Percentiles rank a stretch among this genome's conserved stretches.
These are phyloP conservation scores for Strigamia transsilvanica DNA, from an alignment of 2,888 invertebrate species.

Conservation along the genomic window DNA sequence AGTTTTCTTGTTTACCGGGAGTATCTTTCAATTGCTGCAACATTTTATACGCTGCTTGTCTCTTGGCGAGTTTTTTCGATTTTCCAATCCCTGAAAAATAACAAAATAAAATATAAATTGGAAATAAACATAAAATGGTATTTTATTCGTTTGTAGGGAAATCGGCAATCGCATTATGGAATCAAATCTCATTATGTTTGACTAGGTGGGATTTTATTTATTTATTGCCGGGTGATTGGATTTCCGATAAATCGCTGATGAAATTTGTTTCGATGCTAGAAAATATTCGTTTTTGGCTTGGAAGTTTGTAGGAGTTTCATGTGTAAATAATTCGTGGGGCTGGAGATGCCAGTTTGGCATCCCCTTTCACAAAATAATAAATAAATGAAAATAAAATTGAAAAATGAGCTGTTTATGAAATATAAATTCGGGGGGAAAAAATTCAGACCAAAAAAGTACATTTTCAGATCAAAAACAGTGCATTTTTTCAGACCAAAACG, in stretches of 20 bases:
- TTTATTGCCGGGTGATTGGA: conserved; percentile 12
- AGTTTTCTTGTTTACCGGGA: conserved; percentile 71
- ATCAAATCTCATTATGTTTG: conserved; percentile 3
- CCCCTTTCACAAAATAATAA: too few species aligned
- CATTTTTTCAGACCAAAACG: too few species aligned
- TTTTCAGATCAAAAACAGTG: too few species aligned
- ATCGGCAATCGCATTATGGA: background rate
- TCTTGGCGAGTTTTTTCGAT: conserved; percentile 95
- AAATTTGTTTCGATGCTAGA: background rate
- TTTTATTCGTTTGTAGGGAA: background rate
- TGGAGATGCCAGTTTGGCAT: too few species aligned
- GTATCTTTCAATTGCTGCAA: conserved; percentile 76
- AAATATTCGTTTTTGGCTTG: too few species aligned
- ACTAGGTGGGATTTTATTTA: conserved; percentile 51
- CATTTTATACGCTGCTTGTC: conserved; percentile 96
- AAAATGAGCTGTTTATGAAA: too few species aligned
- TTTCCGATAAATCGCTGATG: background rate
- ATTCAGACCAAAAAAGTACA: too few species aligned
- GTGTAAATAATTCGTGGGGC: too few species aligned
- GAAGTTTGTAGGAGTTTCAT: too few species aligned
- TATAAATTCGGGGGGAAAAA: too few species aligned
- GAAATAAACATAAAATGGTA: too few species aligned
- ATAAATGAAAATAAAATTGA: too few species aligned
- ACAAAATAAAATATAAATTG: background rate
- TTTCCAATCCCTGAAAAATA: conserved; percentile 71